Conservation (phyloP, 2,113 vertebrate species). For the Orientallactaga bullata region DNA sequence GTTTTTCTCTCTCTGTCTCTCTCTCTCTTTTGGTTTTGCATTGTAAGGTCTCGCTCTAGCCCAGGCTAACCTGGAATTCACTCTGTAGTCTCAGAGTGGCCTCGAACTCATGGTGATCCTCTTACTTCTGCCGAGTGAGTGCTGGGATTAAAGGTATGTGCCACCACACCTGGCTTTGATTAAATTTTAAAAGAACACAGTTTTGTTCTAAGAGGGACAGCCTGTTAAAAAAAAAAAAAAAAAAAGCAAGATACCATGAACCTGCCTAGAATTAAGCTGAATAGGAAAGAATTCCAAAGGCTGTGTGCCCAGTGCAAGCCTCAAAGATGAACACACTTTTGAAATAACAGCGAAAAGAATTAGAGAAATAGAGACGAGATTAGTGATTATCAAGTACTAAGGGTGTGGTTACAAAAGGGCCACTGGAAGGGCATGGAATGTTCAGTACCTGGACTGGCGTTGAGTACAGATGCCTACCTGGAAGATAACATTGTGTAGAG, state of each 20-base stretch:
- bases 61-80: too few species aligned
- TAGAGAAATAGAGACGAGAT: background rate
- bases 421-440: background rate
- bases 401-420: background rate
- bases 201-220: background rate
- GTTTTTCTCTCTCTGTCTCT: too few species aligned
- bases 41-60: too few species aligned
- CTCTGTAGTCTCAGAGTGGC: too few species aligned
- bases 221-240: too few species aligned
- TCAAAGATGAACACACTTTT: background rate
- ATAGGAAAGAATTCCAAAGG: background rate
- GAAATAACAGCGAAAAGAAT: background rate
- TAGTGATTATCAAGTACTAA: too few species aligned
- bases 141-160: too few species aligned
- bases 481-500: background rate
- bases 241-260: background rate
- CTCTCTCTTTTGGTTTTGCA: too few species aligned
- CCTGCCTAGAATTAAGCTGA: background rate
- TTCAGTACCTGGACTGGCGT: too few species aligned
- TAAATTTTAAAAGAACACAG: background rate
- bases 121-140: too few species aligned
- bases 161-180: too few species aligned
- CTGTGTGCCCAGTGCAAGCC: background rate
- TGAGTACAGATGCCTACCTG: background rate
- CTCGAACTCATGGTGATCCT: too few species aligned